phyloP scores from a whole-genome alignment of 2,888 invertebrate genomes.

The Coremacera marginata region DNA sequence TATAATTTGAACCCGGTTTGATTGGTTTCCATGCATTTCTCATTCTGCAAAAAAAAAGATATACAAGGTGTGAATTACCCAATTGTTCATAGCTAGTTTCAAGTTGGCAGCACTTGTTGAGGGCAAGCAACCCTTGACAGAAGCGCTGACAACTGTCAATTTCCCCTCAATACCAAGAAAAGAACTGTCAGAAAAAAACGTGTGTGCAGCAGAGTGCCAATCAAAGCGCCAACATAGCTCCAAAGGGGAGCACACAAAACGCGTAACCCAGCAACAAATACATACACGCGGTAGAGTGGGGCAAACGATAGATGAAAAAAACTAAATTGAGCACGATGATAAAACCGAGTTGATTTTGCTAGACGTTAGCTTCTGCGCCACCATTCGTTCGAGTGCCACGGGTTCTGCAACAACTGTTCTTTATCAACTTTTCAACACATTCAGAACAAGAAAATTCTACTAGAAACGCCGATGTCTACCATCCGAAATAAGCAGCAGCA shows the following conservation, averaged over 20 bases:
- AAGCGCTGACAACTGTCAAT: background rate
- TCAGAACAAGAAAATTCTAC: background rate
- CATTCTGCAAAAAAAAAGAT: no score
- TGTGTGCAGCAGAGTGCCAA: background rate
- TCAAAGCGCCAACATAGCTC: background rate
- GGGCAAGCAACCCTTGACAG: background rate
- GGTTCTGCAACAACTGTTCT: background rate
- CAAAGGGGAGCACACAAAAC: background rate
- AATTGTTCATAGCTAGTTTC: no score
- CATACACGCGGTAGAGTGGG: background rate
- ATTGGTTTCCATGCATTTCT: no score
- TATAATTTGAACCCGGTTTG: no score
- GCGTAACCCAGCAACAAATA: background rate
- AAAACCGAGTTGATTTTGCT: conserved; percentile 5
- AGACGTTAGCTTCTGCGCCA: background rate
- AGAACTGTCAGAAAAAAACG: background rate
- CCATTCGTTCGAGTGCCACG: conserved; percentile 21
- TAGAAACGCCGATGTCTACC: conserved; percentile 30
- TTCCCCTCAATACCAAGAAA: background rate
- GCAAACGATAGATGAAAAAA: background rate
- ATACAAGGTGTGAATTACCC: no score
- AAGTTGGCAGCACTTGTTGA: background rate
- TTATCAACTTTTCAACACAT: background rate
- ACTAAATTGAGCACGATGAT: no score
- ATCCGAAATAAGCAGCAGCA: conserved; percentile 18